These are phyloP conservation scores for Xanthorhoe spadicearia DNA, from an alignment of 2,888 invertebrate species.

Conservation along the genomic window DNA sequence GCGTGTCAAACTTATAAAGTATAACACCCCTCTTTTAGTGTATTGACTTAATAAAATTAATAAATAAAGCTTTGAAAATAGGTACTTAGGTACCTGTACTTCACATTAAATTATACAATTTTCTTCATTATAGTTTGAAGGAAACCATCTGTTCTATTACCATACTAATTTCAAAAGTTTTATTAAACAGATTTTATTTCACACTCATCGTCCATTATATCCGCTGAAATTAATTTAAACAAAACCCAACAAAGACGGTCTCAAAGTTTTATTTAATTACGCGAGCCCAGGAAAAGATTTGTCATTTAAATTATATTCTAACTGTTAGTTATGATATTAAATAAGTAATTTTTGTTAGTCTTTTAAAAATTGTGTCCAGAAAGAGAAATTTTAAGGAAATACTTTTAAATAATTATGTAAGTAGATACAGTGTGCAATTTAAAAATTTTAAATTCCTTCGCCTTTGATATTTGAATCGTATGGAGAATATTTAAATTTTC, in stretches of 20 bases:
- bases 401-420: no score
- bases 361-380: not conserved
- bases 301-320: constrained; percentile 41
- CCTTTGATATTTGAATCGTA: no score
- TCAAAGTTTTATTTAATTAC: constrained; percentile 32
- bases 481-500: no score
- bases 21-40: no score
- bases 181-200: constrained; percentile 24
- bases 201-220: constrained; percentile 17
- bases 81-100: no score
- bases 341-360: not conserved
- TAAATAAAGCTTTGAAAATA: no score
- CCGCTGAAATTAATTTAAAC: constrained; percentile 32
- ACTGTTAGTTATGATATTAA: constrained; percentile 36
- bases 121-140: not conserved
- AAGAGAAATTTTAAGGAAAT: no score
- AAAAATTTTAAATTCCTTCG: no score
- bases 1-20: no score
- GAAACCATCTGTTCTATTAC: not conserved
- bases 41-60: no score
- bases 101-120: not conserved
- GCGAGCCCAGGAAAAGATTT: constrained; percentile 40
- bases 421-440: no score
- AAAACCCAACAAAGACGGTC: constrained; percentile 33
- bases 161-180: constrained; percentile 5